Base-by-base conservation (phyloP, 2,888 invertebrate species). In the Netelia melanura region DNA sequence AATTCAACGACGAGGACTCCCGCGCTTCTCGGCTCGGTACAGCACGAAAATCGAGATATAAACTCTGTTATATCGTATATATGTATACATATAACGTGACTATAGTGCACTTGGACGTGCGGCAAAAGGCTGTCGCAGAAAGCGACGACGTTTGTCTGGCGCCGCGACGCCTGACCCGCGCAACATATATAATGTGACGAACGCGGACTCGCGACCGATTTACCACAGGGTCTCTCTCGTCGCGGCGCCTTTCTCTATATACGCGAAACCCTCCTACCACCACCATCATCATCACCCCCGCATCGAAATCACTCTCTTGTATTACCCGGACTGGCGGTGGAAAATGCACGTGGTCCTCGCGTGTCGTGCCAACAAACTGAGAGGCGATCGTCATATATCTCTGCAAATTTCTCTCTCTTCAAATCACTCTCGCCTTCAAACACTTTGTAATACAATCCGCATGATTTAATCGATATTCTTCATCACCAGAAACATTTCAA, bases 131-230 rank as follows among this genome's bases (percentile, higher is more conserved):
- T 48, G 8, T 52, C 21, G 74, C 62, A 48, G 25, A 5, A 70
- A 64, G 75, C 84, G 67, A 78, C 61, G 84, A 81, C 86, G 85
- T 77, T 79, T 82, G 81, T 88, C 88, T 89, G 91, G 90, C 91
- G 91, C 90, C 91, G 89, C 86, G 90, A 90, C 89, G 91, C 91
- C 90, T 87, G 90, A 90, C 90, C 89, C 86, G 88, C 90, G 90
- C 90, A 89, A 90, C 87, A 88, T 85, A 80, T 87, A 88, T 87
- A 84, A 88, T 87, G 90, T 86, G 87, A 89, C 88, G 89, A 86
- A 90, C 89, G 86, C 81, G 77, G 78, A 77, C 74, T 52, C 76
- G 76, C 84, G 84, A 84, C 84, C 84, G 84, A 81, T 84, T 84
- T 84, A 77, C 67, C 43, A 30, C 62, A 62, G 11, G 14, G 54